These are phyloP conservation scores for Papilio xuthus DNA, from an alignment of 1,140 invertebrate species.

Conservation along the genomic window DNA sequence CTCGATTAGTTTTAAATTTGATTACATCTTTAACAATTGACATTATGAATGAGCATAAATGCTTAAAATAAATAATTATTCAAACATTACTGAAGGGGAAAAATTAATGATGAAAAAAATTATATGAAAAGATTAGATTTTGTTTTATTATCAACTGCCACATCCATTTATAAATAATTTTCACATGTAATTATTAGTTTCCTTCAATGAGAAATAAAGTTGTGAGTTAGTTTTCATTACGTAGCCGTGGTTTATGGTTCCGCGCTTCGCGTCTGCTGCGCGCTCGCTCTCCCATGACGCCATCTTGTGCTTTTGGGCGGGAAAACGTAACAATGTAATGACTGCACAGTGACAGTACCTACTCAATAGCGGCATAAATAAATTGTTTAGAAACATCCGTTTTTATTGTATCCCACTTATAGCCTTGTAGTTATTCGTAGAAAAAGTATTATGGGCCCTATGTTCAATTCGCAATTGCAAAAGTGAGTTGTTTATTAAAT, in stretches of 20 bases:
- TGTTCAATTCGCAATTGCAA: not conserved
- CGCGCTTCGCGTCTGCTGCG: conserved; percentile 46
- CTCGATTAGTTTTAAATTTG: no score
- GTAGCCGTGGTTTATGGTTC: conserved; percentile 71
- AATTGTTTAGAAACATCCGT: conserved; percentile 37
- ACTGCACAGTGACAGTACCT: conserved; percentile 42
- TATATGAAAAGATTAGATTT: no score
- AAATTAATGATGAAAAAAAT: no score
- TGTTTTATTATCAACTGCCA: not conserved
- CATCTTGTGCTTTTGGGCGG: conserved; percentile 69
- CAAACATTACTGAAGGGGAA: no score
- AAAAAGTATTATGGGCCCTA: not conserved
- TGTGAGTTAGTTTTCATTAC: conserved; percentile 52
- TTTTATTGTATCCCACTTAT: not conserved
- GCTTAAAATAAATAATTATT: no score
- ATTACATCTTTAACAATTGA: not conserved
- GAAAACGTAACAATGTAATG: conserved; percentile 66
- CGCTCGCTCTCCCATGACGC: conserved; percentile 73
- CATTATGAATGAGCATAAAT: not conserved
- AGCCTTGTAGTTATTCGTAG: not conserved
- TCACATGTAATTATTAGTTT: conserved; percentile 24
- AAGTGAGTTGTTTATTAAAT: not conserved
- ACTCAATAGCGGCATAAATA: conserved; percentile 39
- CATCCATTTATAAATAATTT: not conserved
- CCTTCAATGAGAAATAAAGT: conserved; percentile 33